A percentile compares a stretch with the other conserved stretches of the same genome.
These are phyloP conservation scores for Plectus sambesii DNA, from an alignment of 1,140 invertebrate genomes.

Conservation along the genomic window DNA sequence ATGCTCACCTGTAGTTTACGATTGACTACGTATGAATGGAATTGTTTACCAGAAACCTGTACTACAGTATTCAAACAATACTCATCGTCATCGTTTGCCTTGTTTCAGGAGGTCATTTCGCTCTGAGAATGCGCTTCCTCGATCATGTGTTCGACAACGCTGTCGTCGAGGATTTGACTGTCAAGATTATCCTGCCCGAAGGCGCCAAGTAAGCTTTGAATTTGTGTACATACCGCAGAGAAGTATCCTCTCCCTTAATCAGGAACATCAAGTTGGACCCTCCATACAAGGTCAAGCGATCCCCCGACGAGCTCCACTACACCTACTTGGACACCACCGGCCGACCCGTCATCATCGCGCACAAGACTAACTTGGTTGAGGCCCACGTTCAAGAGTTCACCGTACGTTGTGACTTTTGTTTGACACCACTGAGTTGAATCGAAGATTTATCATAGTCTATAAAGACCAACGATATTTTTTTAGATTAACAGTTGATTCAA, in stretches of 20 bases:
- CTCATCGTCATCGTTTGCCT: not conserved
- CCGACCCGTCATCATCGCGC: constrained; percentile 70
- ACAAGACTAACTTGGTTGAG: constrained; percentile 80
- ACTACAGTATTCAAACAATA: not conserved
- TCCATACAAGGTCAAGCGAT: constrained; percentile 66
- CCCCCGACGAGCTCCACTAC: constrained; percentile 65
- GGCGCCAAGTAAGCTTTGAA: constrained; percentile 57
- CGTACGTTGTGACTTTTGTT: constrained; percentile 43
- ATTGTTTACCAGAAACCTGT: not conserved
- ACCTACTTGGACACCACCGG: constrained; percentile 93
- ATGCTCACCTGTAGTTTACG: no score
- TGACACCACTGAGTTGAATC: no score
- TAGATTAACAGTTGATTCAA: no score
- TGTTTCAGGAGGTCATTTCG: constrained; percentile 57
- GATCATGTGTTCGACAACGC: constrained; percentile 94
- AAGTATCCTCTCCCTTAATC: constrained; percentile 11
- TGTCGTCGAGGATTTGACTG: constrained; percentile 70
- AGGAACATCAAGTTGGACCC: constrained; percentile 66
- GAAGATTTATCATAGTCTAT: no score
- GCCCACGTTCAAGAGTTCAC: constrained; percentile 83
- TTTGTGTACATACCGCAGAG: not conserved
- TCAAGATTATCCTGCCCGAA: constrained; percentile 84
- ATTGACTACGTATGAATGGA: not conserved
- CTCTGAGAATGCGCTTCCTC: constrained; percentile 74
- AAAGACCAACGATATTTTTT: no score